Evolutionary conservation across 2,888 invertebrate genomes (phyloP), one percentile per base, ranked within the genome.

Genomic region (Prostheceraeus crozeri): DNA sequence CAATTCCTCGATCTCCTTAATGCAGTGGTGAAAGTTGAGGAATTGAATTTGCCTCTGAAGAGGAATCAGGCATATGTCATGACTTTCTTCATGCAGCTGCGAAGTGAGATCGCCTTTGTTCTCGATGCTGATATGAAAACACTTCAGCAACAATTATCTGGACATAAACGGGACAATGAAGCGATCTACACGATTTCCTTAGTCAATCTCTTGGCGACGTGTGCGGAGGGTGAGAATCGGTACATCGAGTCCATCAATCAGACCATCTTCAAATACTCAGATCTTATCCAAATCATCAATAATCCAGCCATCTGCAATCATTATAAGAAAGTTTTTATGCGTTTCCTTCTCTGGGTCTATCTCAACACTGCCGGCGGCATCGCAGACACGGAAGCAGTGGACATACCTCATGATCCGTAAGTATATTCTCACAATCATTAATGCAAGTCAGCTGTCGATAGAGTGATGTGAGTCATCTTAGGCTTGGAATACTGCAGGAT

Each of bases 191-290:
- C 71, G 16, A 68, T 71, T 4, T 64, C 71, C 2, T 65, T 74
- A 65, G 72, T 75, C 21, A 72, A 75, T 56, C 64, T 75, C 40
- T 64, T 75, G 53, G 73, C 74, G 3, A 72, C 72, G 0, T 75
- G 75, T 68, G 74, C 73, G 36, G 73, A 73, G 71, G 74, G 75
- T 14, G 75, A 75, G 62, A 75, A 75, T 64, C 66, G 72, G n/a
- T 73, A 72, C 59, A 73, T 75, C 30, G 74, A 75, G 64, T 74
- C 74, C 1, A 73, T 75, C 60, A 73, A 74, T 64, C 75, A 75
- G 68, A 75, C 73, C 31, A 73, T 75, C 62, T 72, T 75, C 67
- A 69, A 67, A 45, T 68, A 72, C 23, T 65, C 69, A 1, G 74
- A 76, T 56, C 62, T 75, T 14, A 64, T 75, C 52, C 67, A 68